These are phyloP conservation scores for Lepas anatifera DNA, from an alignment of 2,888 invertebrate species.

Conservation along the genomic window DNA sequence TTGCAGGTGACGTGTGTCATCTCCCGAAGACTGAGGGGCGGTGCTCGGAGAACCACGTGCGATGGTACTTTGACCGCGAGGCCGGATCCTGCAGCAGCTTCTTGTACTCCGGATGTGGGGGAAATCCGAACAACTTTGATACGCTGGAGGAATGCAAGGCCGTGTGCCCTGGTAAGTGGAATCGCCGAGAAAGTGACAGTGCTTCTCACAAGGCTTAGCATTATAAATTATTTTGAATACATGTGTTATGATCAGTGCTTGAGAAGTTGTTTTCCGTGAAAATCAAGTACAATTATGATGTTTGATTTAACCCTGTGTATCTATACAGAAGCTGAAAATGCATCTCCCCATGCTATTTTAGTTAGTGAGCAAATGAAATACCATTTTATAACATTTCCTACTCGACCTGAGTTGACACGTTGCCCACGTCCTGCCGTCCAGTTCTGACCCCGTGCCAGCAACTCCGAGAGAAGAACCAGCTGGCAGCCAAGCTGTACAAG, in stretches of 20 bases:
- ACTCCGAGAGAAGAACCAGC: constrained; percentile 60
- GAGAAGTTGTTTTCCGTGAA: no score
- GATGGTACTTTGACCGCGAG: constrained; percentile 65
- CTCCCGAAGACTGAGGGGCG: constrained; percentile 23
- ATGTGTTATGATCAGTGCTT: no score
- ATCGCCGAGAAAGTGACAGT: no score
- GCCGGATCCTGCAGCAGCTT: constrained; percentile 62
- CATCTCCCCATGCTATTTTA: no score
- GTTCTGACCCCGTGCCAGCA: constrained; percentile 70
- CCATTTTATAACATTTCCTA: no score
- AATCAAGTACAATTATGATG: no score
- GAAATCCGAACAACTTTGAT: constrained; percentile 74
- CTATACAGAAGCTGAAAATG: no score
- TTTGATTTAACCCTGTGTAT: no score
- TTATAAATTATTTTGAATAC: no score
- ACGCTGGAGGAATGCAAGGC: constrained; percentile 59
- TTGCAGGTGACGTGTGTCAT: constrained; percentile 26
- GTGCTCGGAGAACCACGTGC: constrained; percentile 32
- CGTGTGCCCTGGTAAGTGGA: constrained; percentile 56
- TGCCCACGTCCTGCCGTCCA: constrained; percentile 28
- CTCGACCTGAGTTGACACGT: neutral
- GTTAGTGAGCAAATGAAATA: no score
- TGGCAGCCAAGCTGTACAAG: constrained; percentile 55
- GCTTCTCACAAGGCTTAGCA: neutral
- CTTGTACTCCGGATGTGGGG: constrained; percentile 56